These are phyloP conservation scores for Ceryle rudis DNA, from an alignment of 2,797 vertebrate genomes.

Conservation along the genomic window DNA sequence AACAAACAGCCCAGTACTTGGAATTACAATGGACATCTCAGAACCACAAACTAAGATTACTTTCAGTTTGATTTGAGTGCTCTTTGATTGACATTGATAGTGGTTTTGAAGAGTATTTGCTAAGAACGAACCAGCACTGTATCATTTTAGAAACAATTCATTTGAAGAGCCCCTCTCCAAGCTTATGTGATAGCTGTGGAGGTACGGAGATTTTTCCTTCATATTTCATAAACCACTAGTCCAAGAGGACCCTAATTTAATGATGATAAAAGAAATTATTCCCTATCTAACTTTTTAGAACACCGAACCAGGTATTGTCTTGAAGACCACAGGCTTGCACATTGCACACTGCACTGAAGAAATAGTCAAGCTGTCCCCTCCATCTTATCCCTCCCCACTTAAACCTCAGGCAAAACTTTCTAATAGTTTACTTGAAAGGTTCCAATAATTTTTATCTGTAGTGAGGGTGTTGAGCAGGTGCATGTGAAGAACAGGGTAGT, in stretches of 20 bases:
- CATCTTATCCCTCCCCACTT: neutral
- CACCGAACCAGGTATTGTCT: accelerated
- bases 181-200: neutral
- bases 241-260: neutral
- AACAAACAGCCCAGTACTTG: neutral
- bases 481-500: neutral
- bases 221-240: neutral
- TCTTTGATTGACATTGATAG: neutral
- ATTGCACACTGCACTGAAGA: neutral
- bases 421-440: neutral
- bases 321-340: neutral
- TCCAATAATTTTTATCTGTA: neutral
- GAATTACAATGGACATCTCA: conserved; percentile 3
- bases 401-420: neutral
- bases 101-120: conserved; percentile 8
- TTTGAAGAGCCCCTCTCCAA: neutral
- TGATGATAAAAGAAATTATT: neutral
- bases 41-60: neutral
- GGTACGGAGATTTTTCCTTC: neutral
- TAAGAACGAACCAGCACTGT: neutral
- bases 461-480: neutral
- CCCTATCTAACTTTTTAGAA: neutral
- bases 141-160: neutral
- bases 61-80: neutral
- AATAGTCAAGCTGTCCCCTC: neutral